Evolutionary conservation across 2,113 vertebrate genomes (phyloP), one percentile per base, ranked within the genome.

Genomic region (Sinocyclocheilus grahami): DNA sequence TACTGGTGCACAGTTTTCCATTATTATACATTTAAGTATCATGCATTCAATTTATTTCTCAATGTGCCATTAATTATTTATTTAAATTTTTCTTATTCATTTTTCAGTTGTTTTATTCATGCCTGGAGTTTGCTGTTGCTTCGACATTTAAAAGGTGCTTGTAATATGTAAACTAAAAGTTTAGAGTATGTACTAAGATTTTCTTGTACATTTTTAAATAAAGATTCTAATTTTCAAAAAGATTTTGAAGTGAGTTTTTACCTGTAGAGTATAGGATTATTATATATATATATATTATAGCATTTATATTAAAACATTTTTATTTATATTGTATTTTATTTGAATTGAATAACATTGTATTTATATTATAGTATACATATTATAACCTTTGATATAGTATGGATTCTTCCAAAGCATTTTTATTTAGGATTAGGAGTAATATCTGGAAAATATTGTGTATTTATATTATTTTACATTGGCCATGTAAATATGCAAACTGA

Each of bases 241-340:
- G 22, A 37, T 24, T 48, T 22, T 33, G 62, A 76, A 69, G 76
- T 78, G 65, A 84, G 63, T 84, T 84, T 84, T 80, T 84, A 78
- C 78, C 11, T 58, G 12, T 74, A 75, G 63, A 51, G 24, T 58
- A 79, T 20, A 18, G 9, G 6, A 18, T 62, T 33, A n/a, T n/a
- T n/a, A n/a, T n/a, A n/a, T n/a, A n/a, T n/a, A n/a, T n/a, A n/a
- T n/a, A n/a, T n/a, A n/a, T n/a, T n/a, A n/a, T n/a, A n/a, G n/a
- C n/a, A n/a, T n/a, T n/a, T n/a, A n/a, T n/a, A n/a, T 81, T 10
- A 51, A 27, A 33, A 53, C 1, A 62, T 18, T n/a, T 5, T 16
- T n/a, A 18, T 18, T 9, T 67, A 18, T 37, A 69, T 58, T 79
- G 16, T 24, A 13, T 84, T 62, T 55, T 55, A 55, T 55, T 18